Evolutionary conservation across 2,797 vertebrate genomes (phyloP).

Genomic region (Oreochromis grahami): DNA sequence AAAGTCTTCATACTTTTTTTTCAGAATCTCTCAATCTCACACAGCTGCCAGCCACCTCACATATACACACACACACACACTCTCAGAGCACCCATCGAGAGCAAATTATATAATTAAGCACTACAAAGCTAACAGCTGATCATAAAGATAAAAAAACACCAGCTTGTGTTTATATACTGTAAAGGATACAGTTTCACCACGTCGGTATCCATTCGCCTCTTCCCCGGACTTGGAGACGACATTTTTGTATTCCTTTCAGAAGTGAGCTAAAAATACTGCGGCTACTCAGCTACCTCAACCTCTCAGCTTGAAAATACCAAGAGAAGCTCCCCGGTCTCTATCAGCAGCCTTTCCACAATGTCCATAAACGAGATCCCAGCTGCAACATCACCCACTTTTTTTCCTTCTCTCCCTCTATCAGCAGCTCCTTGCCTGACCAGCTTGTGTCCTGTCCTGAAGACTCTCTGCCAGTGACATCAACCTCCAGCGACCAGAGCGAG

Average conservation of each 20-base stretch:
- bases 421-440: constrained; percentile 22
- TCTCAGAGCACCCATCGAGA: background rate
- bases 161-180: constrained; percentile 33
- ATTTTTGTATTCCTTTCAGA: constrained; percentile 82
- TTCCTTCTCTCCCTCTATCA: background rate
- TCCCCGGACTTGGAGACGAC: constrained; percentile 97
- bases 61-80: background rate
- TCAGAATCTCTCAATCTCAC: background rate
- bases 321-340: constrained; percentile 20
- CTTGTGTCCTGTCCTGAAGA: constrained; percentile 67
- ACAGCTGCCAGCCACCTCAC: background rate
- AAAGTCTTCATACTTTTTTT: constrained; percentile 41
- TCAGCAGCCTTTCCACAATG: constrained; percentile 46
- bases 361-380: constrained; percentile 46
- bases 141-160: background rate
- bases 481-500: constrained; percentile 30
- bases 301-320: constrained; percentile 32
- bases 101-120: background rate
- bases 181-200: constrained; percentile 99
- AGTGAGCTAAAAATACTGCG: constrained; percentile 65
- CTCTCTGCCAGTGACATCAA: constrained; percentile 64
- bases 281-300: constrained; percentile 19
- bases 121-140: constrained; percentile 25
- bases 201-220: constrained; percentile 97
- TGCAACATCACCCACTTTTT: constrained; percentile 62